Evolutionary conservation across 1,140 invertebrate species (phyloP).

Genomic region (Kradibia gibbosae): DNA sequence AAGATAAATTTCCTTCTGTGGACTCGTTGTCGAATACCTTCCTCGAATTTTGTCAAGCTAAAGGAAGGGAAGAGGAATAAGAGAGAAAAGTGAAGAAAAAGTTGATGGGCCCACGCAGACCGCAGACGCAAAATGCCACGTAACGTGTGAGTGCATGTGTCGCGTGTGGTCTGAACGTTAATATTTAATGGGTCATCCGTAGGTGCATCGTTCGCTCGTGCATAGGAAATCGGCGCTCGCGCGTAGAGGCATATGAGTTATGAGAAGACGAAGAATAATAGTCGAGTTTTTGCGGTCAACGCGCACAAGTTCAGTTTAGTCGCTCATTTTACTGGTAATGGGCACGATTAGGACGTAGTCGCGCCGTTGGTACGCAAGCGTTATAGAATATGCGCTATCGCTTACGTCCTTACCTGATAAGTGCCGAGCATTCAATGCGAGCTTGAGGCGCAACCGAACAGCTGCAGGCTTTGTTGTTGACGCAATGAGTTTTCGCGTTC

Average conservation of each 20-base stretch:
- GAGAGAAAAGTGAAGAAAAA: neutral
- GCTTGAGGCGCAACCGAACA: no score
- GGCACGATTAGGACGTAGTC: conserved; percentile 5
- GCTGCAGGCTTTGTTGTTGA: neutral
- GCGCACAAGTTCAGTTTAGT: conserved; percentile 1
- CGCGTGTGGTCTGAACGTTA: conserved; percentile 28
- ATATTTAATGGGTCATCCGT: conserved; percentile 28
- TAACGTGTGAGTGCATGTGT: neutral
- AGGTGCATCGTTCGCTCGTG: neutral
- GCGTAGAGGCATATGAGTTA: conserved; percentile 2
- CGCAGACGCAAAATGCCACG: neutral
- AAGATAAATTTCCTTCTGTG: neutral
- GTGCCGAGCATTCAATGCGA: no score
- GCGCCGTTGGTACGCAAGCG: neutral
- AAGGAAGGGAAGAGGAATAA: neutral
- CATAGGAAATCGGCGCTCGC: conserved; percentile 18
- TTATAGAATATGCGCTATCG: neutral
- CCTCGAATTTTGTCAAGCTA: neutral
- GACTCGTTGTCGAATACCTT: neutral
- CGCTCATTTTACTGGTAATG: neutral
- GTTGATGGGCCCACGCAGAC: neutral
- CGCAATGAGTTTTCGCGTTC: no score
- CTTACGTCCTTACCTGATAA: neutral
- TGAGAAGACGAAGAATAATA: neutral
- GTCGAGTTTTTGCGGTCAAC: conserved; percentile 36